Evolutionary conservation across 2,888 invertebrate species (phyloP).

Genomic region (Apoda limacodes): DNA sequence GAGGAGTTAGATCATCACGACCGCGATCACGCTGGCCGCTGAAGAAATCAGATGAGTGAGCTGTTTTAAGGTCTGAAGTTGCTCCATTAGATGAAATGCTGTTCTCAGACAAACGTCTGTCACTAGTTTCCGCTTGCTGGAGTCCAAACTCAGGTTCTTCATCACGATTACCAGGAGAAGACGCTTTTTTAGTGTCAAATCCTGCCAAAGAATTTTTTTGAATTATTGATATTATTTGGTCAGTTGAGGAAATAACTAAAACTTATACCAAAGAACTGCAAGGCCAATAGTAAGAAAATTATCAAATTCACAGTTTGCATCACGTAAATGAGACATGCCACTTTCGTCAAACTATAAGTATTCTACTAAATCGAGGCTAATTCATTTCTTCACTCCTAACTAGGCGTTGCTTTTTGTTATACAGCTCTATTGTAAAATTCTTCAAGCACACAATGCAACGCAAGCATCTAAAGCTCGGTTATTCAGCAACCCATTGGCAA

Average conservation of each 20-base stretch:
- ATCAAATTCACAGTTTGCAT: no score
- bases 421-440: not conserved
- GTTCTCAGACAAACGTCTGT: conserved; percentile 49
- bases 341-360: no score
- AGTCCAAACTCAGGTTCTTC: conserved; percentile 80
- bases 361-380: no score
- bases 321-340: no score
- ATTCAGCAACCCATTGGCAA: conserved; percentile 30
- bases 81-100: conserved; percentile 32
- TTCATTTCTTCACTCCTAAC: no score
- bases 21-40: conserved; percentile 65
- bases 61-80: conserved; percentile 75
- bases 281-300: no score
- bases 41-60: conserved; percentile 82
- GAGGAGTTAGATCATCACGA: conserved; percentile 39
- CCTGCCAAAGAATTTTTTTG: conserved; percentile 50
- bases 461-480: conserved; percentile 32
- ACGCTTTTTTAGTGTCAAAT: conserved; percentile 74
- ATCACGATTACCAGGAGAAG: conserved; percentile 60
- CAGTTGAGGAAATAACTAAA: no score
- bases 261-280: no score
- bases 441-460: conserved; percentile 14
- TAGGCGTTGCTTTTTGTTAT: no score
- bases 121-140: conserved; percentile 78
- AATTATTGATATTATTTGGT: no score